Evolutionary conservation across 2,113 vertebrate genomes (phyloP).

Genomic region (Triplophysa dalaica): DNA sequence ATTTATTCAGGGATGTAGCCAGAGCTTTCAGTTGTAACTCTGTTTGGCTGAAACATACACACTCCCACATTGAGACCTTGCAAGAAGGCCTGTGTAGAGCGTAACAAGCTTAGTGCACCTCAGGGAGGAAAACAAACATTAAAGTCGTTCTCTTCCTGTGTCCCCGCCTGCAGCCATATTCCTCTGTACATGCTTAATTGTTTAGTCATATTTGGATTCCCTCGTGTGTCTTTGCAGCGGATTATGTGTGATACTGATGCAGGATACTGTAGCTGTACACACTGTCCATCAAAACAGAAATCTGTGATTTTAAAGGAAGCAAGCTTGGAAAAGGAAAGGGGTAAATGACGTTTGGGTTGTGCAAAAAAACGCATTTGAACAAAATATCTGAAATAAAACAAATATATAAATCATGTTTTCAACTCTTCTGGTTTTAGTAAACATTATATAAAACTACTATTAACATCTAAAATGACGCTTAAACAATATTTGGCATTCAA

Average conservation of each 20-base stretch:
- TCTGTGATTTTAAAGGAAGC: neutral
- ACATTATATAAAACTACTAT: too few relatives aligned
- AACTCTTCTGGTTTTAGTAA: neutral
- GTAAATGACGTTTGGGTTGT: neutral
- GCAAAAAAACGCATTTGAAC: neutral
- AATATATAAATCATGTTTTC: neutral
- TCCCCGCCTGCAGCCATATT: slow-evolving; percentile 49
- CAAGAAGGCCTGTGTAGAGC: slow-evolving; percentile 10
- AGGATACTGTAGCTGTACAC: slow-evolving; percentile 49
- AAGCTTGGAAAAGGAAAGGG: neutral
- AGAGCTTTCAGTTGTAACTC: slow-evolving; percentile 19
- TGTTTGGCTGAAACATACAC: slow-evolving; percentile 35
- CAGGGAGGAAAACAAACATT: slow-evolving; percentile 47
- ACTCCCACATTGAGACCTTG: slow-evolving; percentile 41
- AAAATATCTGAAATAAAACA: neutral
- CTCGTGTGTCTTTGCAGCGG: slow-evolving; percentile 32
- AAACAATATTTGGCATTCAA: too few relatives aligned
- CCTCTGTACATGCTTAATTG: slow-evolving; percentile 46
- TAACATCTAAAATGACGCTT: too few relatives aligned
- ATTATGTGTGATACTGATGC: slow-evolving; percentile 50
- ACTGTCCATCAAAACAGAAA: neutral
- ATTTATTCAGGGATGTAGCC: slow-evolving; percentile 11
- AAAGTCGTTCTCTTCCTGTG: slow-evolving; percentile 53
- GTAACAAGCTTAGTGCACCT: slow-evolving; percentile 51
- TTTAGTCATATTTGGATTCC: slow-evolving; percentile 51